phyloP scores from a whole-genome alignment of 2,797 vertebrate species.

The Mionectes olivaceus region DNA sequence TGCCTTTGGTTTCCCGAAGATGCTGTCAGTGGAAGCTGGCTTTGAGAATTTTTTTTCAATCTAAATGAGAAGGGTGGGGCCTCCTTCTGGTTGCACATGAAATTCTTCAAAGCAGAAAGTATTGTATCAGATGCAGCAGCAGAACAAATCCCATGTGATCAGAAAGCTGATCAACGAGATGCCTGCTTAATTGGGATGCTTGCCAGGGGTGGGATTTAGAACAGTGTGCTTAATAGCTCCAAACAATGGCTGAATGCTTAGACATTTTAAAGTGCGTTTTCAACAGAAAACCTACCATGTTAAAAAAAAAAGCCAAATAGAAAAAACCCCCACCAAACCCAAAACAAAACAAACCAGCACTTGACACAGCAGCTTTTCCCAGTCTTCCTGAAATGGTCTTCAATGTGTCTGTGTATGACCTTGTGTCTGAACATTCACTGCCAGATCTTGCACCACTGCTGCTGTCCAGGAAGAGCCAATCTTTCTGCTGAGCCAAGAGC shows the following conservation, averaged over 20 bases:
- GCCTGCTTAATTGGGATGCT: constrained; percentile 62
- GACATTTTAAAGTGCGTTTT: not conserved
- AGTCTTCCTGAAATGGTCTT: not conserved
- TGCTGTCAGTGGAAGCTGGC: not conserved
- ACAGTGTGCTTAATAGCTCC: constrained; percentile 9
- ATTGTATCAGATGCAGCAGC: constrained; percentile 42
- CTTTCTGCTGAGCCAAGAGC: not conserved
- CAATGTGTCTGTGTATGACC: not conserved
- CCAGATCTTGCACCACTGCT: not conserved
- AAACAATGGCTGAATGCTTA: constrained; percentile 53
- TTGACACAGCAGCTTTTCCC: not conserved
- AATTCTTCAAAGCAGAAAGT: constrained; percentile 42
- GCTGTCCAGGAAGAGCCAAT: not conserved
- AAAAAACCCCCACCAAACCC: not conserved
- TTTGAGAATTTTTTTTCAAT: not conserved
- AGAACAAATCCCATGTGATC: constrained; percentile 68
- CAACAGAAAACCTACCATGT: not conserved
- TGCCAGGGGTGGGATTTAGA: constrained; percentile 58
- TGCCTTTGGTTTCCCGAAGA: constrained; percentile 37
- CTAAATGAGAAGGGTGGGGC: constrained; percentile 41
- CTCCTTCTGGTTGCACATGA: constrained; percentile 7
- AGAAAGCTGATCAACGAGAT: constrained; percentile 69
- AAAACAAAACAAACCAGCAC: not conserved
- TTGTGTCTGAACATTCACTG: not conserved
- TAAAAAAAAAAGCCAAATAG: not conserved